A percentile compares a stretch with the other conserved stretches of the same genome.
Evolutionary conservation across 2,113 vertebrate species (phyloP).

Genomic region (Phoxinus phoxinus): DNA sequence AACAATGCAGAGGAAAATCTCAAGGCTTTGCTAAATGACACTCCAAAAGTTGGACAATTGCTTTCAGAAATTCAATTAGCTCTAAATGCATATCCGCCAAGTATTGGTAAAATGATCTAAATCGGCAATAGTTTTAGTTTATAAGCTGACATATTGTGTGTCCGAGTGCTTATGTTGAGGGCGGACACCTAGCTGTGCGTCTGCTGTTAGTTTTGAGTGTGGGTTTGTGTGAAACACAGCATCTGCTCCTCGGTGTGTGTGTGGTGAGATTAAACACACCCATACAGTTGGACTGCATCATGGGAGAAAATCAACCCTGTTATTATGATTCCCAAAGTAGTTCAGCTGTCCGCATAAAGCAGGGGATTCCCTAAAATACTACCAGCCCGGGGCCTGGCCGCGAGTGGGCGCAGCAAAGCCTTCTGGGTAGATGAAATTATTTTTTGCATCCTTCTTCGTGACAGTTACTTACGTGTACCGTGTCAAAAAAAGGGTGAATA

Average conservation of each 20-base stretch:
- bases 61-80: neutral
- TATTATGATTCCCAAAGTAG: constrained; percentile 48
- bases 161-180: constrained; percentile 58
- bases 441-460: neutral
- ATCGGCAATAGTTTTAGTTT: neutral
- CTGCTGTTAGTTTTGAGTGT: constrained; percentile 16
- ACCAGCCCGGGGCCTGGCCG: neutral
- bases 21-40: neutral
- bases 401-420: neutral
- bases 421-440: neutral
- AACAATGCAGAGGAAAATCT: neutral
- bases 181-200: neutral
- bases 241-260: constrained; percentile 56
- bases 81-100: neutral
- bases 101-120: neutral
- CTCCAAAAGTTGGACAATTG: neutral
- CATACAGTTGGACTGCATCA: constrained; percentile 32
- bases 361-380: constrained; percentile 52
- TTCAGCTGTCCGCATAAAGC: constrained; percentile 32
- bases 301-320: constrained; percentile 46
- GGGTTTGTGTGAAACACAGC: constrained; percentile 23
- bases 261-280: neutral
- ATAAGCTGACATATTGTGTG: constrained; percentile 1
- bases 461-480: neutral
- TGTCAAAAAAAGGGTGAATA: no score